Evolutionary conservation across 2,113 vertebrate genomes (phyloP).

Genomic region (Dasypus novemcinctus): DNA sequence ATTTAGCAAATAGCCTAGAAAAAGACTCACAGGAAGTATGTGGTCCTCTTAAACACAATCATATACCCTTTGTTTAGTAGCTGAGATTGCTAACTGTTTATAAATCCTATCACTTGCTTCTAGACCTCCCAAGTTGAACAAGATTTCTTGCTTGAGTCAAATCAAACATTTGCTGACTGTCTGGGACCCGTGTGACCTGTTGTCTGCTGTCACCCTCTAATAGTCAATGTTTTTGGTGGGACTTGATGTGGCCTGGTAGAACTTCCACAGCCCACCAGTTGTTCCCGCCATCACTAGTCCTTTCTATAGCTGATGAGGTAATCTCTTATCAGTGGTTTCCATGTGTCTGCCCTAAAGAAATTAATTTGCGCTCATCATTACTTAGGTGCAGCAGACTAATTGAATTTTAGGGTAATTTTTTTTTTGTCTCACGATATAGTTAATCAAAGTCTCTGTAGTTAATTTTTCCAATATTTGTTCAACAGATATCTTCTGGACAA

Average conservation of each 20-base stretch:
- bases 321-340: background rate
- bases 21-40: background rate
- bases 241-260: background rate
- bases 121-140: constrained; percentile 12
- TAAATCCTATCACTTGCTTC: constrained; percentile 31
- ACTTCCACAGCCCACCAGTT: background rate
- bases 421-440: constrained; percentile 43
- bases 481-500: background rate
- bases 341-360: constrained; percentile 12
- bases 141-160: constrained; percentile 40
- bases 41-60: constrained; percentile 31
- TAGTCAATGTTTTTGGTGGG: background rate
- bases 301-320: constrained; percentile 24
- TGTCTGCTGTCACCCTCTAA: background rate
- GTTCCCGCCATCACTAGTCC: background rate
- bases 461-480: constrained; percentile 14
- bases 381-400: constrained; percentile 47
- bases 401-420: constrained; percentile 37
- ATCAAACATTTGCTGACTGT: constrained; percentile 1
- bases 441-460: constrained; percentile 34
- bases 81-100: background rate
- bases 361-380: constrained; percentile 43
- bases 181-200: background rate
- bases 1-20: background rate
- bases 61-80: background rate